Conservation (phyloP, 1,140 invertebrate genomes). For the Scaptomyza hsui region DNA sequence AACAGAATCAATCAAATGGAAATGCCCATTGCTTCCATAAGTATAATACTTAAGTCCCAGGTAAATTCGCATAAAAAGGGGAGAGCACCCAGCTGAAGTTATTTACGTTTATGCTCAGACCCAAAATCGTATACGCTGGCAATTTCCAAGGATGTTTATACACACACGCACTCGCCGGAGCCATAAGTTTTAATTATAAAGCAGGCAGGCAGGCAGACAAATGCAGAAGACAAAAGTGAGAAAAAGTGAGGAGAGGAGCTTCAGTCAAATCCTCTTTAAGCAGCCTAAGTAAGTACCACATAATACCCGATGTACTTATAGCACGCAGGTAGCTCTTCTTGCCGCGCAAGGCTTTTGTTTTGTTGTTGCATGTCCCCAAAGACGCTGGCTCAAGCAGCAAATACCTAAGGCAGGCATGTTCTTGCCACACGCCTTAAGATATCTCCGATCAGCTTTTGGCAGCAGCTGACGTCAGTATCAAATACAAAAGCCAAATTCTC, state of each 20-base stretch:
- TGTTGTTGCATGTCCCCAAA: constrained; percentile 24
- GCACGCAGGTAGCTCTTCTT: constrained; percentile 20
- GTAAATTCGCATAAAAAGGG: constrained; percentile 29
- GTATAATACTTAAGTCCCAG: constrained; percentile 20
- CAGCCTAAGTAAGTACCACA: constrained; percentile 72
- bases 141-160: constrained; percentile 17
- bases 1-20: constrained; percentile 71
- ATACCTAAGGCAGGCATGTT: constrained; percentile 19
- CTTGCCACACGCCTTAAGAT: background rate
- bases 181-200: constrained; percentile 78
- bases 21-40: constrained; percentile 42
- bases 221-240: constrained; percentile 28
- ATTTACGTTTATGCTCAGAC: constrained; percentile 40
- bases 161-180: constrained; percentile 1
- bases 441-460: constrained; percentile 21
- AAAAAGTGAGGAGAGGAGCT: constrained; percentile 20
- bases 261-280: constrained; percentile 66
- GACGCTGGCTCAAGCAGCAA: constrained; percentile 37
- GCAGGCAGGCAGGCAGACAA: constrained; percentile 2
- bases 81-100: constrained; percentile 9
- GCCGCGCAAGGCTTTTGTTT: constrained; percentile 12
- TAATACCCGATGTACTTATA: constrained; percentile 67
- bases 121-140: constrained; percentile 8
- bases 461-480: constrained; percentile 61
- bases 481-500: constrained; percentile 47